A percentile compares a stretch with the other conserved stretches of the same genome.
Evolutionary conservation across 1,140 invertebrate genomes (phyloP).

Genomic region (Brachionus rotundiformis): DNA sequence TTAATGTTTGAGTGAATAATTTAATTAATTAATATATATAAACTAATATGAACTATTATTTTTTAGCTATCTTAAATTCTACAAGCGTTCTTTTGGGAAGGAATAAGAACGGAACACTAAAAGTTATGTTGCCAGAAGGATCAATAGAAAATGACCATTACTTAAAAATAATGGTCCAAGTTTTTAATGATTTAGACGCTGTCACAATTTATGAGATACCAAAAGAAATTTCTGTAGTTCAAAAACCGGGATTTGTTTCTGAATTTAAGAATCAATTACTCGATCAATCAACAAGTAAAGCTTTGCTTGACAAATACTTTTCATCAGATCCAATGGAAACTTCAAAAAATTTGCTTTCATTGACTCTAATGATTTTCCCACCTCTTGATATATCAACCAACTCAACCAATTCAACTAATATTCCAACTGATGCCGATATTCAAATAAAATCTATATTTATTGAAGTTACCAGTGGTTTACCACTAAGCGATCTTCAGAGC

Average conservation of each 20-base stretch:
- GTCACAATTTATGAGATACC: not conserved
- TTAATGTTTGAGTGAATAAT: too few species aligned
- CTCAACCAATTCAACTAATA: not conserved
- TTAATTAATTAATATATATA: too few species aligned
- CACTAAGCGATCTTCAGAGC: not conserved
- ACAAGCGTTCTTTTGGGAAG: not conserved
- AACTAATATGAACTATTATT: not conserved
- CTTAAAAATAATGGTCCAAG: not conserved
- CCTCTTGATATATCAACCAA: not conserved
- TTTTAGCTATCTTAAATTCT: not conserved
- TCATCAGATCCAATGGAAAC: not conserved
- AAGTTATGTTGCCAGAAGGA: not conserved
- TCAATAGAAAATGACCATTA: not conserved
- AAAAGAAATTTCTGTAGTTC: not conserved
- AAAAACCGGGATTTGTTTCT: not conserved
- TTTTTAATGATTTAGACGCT: not conserved
- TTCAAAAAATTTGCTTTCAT: conserved; percentile 28
- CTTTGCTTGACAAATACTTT: not conserved
- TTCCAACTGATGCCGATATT: not conserved
- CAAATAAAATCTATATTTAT: conserved; percentile 23
- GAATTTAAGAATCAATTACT: conserved; percentile 4
- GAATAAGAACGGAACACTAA: not conserved
- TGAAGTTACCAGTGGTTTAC: not conserved
- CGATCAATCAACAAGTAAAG: not conserved
- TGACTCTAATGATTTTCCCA: not conserved